These are phyloP conservation scores for Apostichopus parvimensis DNA, from an alignment of 35 echinoderm and acorn worm species.

Conservation along the genomic window DNA sequence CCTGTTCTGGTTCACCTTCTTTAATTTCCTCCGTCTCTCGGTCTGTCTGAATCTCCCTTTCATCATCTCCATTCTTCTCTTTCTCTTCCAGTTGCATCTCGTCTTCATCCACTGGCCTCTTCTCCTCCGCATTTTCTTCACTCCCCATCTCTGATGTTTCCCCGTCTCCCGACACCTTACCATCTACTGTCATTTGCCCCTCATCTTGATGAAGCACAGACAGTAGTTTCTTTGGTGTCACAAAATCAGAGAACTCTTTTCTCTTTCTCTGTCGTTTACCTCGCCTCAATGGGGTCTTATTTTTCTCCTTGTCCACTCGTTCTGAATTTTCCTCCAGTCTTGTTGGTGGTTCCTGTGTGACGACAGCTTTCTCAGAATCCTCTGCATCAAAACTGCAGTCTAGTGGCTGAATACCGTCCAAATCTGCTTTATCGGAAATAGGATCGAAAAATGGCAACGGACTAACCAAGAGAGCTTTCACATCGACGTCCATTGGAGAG, in stretches of 20 bases:
- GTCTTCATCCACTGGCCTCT: not conserved
- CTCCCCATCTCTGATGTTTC: not conserved
- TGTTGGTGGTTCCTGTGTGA: not conserved
- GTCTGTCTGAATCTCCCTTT: not conserved
- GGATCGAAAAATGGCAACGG: not conserved
- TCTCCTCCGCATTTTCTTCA: no score
- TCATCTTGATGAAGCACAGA: not conserved
- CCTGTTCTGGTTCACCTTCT: not conserved
- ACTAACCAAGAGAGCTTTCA: not conserved
- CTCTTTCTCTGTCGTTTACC: conserved; percentile 30
- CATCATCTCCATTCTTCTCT: not conserved
- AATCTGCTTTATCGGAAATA: conserved; percentile 67
- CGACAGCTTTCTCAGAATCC: not conserved
- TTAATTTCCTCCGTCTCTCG: not conserved
- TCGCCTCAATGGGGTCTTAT: conserved; percentile 8
- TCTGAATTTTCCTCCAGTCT: not conserved
- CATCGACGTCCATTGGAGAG: not conserved
- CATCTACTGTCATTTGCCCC: not conserved
- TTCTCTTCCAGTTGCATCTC: not conserved
- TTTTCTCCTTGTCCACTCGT: not conserved
- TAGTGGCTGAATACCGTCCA: conserved; percentile 84
- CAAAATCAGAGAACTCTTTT: conserved; percentile 44
- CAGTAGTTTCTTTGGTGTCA: conserved; percentile 21
- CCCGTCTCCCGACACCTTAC: not conserved
- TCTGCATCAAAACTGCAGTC: conserved; percentile 44